phyloP scores from a whole-genome alignment of 2,797 vertebrate genomes.

The Pristis pectinata region DNA sequence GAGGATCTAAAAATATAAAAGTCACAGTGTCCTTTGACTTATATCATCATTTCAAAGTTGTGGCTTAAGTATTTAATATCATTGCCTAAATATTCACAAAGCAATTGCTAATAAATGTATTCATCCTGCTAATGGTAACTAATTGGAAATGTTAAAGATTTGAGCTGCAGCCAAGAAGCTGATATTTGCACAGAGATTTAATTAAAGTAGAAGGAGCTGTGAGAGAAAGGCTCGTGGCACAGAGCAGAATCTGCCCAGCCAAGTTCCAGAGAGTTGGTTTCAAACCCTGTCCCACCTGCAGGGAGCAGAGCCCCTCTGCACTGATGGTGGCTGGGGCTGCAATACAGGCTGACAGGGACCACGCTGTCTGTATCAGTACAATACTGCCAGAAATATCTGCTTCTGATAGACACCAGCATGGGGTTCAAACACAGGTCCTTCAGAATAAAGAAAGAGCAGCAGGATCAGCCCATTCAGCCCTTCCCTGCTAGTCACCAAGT shows the following conservation, averaged over 20 bases:
- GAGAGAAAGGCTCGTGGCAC: background rate
- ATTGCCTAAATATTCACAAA: conserved; percentile 26
- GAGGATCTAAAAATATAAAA: background rate
- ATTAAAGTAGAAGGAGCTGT: conserved; percentile 19
- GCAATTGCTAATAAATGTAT: conserved; percentile 35
- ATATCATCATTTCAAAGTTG: background rate
- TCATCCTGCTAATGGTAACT: conserved; percentile 36
- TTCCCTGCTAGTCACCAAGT: too few relatives aligned
- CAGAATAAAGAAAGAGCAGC: too few relatives aligned
- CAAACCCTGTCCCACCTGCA: background rate
- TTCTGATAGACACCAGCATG: too few relatives aligned
- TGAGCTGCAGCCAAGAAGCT: conserved; percentile 34
- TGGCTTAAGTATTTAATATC: conserved; percentile 22
- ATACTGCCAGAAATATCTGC: too few relatives aligned
- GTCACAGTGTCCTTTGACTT: conserved; percentile 16
- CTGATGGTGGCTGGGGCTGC: too few relatives aligned
- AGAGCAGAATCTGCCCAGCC: background rate
- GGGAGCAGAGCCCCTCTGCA: background rate
- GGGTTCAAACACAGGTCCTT: too few relatives aligned
- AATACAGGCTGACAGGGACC: too few relatives aligned
- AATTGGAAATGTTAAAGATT: conserved; percentile 37
- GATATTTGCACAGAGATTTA: conserved; percentile 33
- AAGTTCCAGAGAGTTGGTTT: background rate
- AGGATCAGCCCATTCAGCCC: too few relatives aligned
- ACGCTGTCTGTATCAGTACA: too few relatives aligned